Percentiles rank a stretch among this genome's conserved stretches.
phyloP scores from a whole-genome alignment of 2,888 invertebrate genomes.

The Malthinus flaveolus region DNA sequence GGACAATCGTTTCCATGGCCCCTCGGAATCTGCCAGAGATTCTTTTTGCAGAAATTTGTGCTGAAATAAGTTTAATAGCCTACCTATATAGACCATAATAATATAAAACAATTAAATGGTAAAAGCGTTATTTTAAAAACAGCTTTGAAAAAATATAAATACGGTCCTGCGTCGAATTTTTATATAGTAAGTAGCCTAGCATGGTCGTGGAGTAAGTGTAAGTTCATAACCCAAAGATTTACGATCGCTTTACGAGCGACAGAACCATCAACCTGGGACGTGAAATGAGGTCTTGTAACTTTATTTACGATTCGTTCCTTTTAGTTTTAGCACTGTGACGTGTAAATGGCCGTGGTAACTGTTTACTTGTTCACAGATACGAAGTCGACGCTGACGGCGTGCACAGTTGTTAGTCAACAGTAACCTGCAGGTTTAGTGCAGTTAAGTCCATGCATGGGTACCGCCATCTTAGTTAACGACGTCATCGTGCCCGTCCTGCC shows the following conservation, averaged over 20 bases:
- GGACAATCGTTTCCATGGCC: too few relatives aligned
- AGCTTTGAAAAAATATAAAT: conserved; percentile 13
- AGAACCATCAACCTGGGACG: conserved; percentile 43
- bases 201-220: conserved; percentile 19
- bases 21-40: too few relatives aligned
- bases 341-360: conserved; percentile 39
- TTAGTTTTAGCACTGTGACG: conserved; percentile 45
- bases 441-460: conserved; percentile 40
- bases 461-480: conserved; percentile 61
- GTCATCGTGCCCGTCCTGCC: conserved; percentile 60
- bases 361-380: conserved; percentile 23
- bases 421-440: conserved; percentile 38
- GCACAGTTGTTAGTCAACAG: conserved; percentile 12
- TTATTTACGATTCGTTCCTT: conserved; percentile 44
- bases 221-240: conserved; percentile 40
- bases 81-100: too few relatives aligned
- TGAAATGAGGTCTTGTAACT: conserved; percentile 44
- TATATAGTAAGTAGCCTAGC: conserved; percentile 23
- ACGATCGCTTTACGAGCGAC: conserved; percentile 43
- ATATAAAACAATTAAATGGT: too few relatives aligned
- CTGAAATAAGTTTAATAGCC: too few relatives aligned
- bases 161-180: conserved; percentile 23
- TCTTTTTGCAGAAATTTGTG: too few relatives aligned
- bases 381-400: conserved; percentile 9
- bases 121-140: too few relatives aligned